Percentiles rank a stretch among this genome's conserved stretches.
Evolutionary conservation across 2,888 invertebrate species (phyloP).

Genomic region (Allophyes oxyacanthae): DNA sequence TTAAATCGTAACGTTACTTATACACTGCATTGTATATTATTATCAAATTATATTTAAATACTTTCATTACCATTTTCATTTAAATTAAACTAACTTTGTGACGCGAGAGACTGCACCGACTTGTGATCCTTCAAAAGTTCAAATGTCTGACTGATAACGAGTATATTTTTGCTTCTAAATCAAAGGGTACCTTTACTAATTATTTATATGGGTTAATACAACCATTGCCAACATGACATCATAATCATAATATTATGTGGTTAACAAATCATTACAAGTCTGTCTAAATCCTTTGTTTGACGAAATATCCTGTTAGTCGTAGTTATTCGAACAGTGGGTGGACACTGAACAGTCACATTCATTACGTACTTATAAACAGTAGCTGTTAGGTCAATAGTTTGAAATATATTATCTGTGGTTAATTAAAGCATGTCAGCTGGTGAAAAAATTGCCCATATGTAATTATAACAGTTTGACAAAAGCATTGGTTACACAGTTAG

Average conservation of each 20-base stretch:
- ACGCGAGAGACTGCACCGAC: too few relatives aligned
- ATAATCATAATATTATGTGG: neutral
- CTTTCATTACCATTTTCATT: too few relatives aligned
- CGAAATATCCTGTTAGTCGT: neutral
- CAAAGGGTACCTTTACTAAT: too few relatives aligned
- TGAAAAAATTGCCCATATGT: slow-evolving; percentile 6
- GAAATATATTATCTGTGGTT: slow-evolving; percentile 2
- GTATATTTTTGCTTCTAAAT: too few relatives aligned
- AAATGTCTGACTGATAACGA: too few relatives aligned
- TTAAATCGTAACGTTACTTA: too few relatives aligned
- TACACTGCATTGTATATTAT: too few relatives aligned
- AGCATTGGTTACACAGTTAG: slow-evolving; percentile 8
- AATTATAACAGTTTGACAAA: slow-evolving; percentile 13
- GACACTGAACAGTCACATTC: neutral
- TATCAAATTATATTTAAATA: too few relatives aligned
- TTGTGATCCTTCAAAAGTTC: too few relatives aligned
- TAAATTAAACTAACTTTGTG: too few relatives aligned
- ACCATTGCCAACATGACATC: too few relatives aligned
- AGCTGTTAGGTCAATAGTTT: neutral
- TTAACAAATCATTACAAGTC: neutral
- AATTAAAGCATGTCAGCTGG: slow-evolving; percentile 5
- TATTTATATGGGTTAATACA: too few relatives aligned
- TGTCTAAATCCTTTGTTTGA: neutral
- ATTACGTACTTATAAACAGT: neutral
- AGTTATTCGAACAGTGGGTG: neutral